Conservation (phyloP, 1,140 invertebrate species). For the Phthorimaea operculella region DNA sequence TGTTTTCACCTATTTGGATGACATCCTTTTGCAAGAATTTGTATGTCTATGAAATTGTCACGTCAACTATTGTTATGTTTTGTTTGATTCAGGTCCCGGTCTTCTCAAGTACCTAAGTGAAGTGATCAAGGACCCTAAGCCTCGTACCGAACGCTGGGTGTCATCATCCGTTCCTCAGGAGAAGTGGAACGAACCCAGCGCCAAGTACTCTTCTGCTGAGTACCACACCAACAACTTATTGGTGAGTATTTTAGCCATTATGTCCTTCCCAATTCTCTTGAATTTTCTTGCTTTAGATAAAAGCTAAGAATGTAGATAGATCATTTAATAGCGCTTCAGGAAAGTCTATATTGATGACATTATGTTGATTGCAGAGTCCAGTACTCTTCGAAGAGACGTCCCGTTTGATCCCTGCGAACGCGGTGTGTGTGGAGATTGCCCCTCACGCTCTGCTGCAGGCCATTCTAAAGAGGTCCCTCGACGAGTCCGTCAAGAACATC, state of each 20-base stretch:
- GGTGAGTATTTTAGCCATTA: conserved; percentile 18
- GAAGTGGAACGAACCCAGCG: conserved; percentile 74
- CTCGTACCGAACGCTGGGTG: conserved; percentile 82
- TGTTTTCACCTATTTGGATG: too few relatives aligned
- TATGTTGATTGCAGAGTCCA: conserved; percentile 57
- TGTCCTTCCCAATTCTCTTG: not conserved
- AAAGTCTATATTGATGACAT: too few relatives aligned
- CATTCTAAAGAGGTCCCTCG: conserved; percentile 73
- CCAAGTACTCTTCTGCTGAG: conserved; percentile 81
- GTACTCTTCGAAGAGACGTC: conserved; percentile 88
- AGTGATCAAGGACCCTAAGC: conserved; percentile 74
- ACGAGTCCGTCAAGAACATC: conserved; percentile 70
- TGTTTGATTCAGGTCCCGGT: conserved; percentile 64
- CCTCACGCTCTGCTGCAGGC: conserved; percentile 84
- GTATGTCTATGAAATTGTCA: too few relatives aligned
- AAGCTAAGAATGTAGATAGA: too few relatives aligned
- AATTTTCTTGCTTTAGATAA: not conserved
- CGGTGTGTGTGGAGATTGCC: conserved; percentile 81
- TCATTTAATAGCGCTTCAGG: too few relatives aligned
- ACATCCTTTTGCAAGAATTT: too few relatives aligned
- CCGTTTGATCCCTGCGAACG: conserved; percentile 78
- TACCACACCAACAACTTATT: conserved; percentile 94
- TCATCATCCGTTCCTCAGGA: conserved; percentile 83
- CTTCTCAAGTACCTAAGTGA: conserved; percentile 76
- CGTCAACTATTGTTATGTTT: too few relatives aligned